Evolutionary conservation across 2,888 invertebrate genomes (phyloP).

Genomic region (Nudaria mundana): DNA sequence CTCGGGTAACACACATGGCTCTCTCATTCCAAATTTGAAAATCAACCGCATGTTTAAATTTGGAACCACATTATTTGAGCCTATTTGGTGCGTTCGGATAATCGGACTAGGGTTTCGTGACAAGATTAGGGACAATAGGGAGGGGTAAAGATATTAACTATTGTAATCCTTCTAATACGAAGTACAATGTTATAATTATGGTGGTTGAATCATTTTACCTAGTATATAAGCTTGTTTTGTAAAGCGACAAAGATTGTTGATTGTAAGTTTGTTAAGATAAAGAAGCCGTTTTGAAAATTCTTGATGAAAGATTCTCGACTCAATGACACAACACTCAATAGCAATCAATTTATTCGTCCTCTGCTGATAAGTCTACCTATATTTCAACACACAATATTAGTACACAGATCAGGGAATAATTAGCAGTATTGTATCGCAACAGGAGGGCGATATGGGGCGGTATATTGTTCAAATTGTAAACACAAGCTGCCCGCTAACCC

Average conservation of each 20-base stretch:
- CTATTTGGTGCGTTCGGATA: constrained; percentile 56
- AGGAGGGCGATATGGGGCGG: constrained; percentile 36
- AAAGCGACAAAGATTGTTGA: no score
- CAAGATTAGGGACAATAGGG: constrained; percentile 70
- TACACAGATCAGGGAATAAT: constrained; percentile 17
- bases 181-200: constrained; percentile 60
- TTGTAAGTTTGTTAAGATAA: no score
- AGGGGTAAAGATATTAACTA: constrained; percentile 47
- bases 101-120: constrained; percentile 72
- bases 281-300: no score
- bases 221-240: no score
- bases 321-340: no score
- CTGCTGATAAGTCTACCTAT: no score
- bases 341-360: no score
- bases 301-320: no score
- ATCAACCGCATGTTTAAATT: constrained; percentile 74
- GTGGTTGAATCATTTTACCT: constrained; percentile 29
- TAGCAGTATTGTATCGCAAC: constrained; percentile 36
- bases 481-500: constrained; percentile 46
- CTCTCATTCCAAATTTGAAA: constrained; percentile 56
- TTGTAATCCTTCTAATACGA: constrained; percentile 58
- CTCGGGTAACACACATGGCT: constrained; percentile 70
- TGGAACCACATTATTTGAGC: constrained; percentile 60
- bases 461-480: constrained; percentile 50
- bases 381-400: not conserved